A percentile compares a stretch with the other conserved stretches of the same genome.
Conservation (phyloP, 1,140 invertebrate genomes). For the Tetraneura akinire region DNA sequence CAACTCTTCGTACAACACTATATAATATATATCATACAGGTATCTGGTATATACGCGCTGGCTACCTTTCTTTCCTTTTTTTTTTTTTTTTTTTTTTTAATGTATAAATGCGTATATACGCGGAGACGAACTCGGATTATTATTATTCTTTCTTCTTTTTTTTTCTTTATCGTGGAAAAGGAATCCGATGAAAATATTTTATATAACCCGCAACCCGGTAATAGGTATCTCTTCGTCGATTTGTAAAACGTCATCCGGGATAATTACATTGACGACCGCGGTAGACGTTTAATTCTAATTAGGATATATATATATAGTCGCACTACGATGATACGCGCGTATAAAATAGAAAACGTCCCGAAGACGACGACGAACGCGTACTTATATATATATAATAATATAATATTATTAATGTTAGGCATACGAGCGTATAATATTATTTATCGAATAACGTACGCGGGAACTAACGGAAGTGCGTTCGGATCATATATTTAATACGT, state of each 20-base stretch:
- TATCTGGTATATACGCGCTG: too few relatives aligned
- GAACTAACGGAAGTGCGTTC: too few relatives aligned
- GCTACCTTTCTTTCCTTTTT: too few relatives aligned
- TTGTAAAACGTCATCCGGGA: conserved; percentile 47
- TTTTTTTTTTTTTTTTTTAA: too few relatives aligned
- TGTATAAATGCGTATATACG: too few relatives aligned
- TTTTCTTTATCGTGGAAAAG: conserved; percentile 20
- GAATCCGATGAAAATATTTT: conserved; percentile 13
- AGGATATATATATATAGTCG: background rate
- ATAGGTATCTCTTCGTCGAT: background rate
- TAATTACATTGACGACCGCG: conserved; percentile 44
- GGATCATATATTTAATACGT: too few relatives aligned
- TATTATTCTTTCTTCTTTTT: background rate
- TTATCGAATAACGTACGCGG: too few relatives aligned
- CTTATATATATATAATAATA: conserved; percentile 5
- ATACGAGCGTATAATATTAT: too few relatives aligned
- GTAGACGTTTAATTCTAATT: conserved; percentile 38
- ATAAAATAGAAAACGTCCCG: too few relatives aligned
- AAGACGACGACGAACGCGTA: background rate
- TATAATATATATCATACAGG: background rate
- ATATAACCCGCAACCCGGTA: too few relatives aligned
- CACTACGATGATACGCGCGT: too few relatives aligned
- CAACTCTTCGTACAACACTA: too few relatives aligned
- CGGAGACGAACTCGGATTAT: background rate
- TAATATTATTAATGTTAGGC: conserved; percentile 10